Conservation (phyloP, 2,113 vertebrate genomes). For the Caranx ignobilis region DNA sequence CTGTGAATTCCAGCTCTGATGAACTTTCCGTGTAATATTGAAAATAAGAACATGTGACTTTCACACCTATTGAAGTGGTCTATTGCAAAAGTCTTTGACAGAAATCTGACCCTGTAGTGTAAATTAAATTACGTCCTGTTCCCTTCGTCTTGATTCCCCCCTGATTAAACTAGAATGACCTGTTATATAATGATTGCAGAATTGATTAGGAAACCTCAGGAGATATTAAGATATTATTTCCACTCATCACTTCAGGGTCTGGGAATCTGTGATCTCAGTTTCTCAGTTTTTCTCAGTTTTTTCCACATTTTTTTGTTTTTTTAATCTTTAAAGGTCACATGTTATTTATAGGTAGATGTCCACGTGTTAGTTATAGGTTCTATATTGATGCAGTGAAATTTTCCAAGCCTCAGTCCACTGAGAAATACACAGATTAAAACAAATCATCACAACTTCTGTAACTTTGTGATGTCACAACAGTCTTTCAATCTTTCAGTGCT, state of each 20-base stretch:
- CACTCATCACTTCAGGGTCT: neutral
- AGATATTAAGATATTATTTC: neutral
- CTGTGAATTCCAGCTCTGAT: conserved; percentile 63
- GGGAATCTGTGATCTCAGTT: neutral
- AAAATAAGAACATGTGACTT: conserved; percentile 71
- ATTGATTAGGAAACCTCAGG: neutral
- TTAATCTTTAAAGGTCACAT: no score
- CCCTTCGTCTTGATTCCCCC: no score
- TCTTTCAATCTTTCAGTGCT: no score
- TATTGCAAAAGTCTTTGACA: conserved; percentile 35
- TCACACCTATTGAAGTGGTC: conserved; percentile 59
- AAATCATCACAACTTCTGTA: no score
- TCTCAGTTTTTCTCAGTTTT: no score
- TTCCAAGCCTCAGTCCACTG: no score
- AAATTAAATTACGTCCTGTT: neutral
- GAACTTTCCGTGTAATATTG: conserved; percentile 59
- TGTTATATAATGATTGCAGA: neutral
- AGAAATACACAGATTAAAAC: no score
- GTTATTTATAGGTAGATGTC: no score
- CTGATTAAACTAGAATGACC: neutral
- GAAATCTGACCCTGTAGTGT: neutral
- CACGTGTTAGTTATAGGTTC: no score
- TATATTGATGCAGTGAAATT: no score
- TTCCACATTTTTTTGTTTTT: no score
- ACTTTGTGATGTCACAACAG: no score